Percentiles rank a stretch among this genome's conserved stretches.
phyloP scores from a whole-genome alignment of 1,140 invertebrate genomes.

The Acromyrmex heyeri region DNA sequence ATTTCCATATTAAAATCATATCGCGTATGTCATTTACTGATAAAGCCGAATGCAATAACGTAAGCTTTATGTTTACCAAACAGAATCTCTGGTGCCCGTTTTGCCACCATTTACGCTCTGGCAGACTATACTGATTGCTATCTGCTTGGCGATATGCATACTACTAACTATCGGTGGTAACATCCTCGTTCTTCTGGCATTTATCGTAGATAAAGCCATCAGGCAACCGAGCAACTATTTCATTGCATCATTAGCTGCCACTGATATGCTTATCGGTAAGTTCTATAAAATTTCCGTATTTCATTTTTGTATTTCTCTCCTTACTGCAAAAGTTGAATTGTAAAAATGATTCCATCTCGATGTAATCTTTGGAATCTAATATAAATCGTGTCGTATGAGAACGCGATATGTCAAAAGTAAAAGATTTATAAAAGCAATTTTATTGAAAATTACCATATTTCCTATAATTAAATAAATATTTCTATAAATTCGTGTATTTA shows the following conservation, averaged over 20 bases:
- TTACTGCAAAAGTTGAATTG: neutral
- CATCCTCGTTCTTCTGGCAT: conserved; percentile 97
- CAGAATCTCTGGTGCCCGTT: conserved; percentile 85
- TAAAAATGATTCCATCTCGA: neutral
- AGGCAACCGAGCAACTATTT: conserved; percentile 99
- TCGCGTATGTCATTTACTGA: neutral
- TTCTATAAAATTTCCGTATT: conserved; percentile 28
- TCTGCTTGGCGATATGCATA: conserved; percentile 95
- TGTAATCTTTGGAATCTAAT: neutral
- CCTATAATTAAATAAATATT: neutral
- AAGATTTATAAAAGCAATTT: neutral
- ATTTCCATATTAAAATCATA: neutral
- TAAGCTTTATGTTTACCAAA: conserved; percentile 56
- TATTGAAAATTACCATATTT: neutral
- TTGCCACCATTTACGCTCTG: conserved; percentile 95
- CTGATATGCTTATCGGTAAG: conserved; percentile 98
- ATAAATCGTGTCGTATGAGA: neutral
- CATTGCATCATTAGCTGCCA: conserved; percentile 98
- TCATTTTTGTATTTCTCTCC: neutral
- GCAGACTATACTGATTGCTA: conserved; percentile 96
- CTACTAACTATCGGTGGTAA: conserved; percentile 98
- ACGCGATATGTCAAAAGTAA: neutral
- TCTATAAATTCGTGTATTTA: neutral
- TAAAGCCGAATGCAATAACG: conserved; percentile 8
- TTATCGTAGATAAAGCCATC: conserved; percentile 98